phyloP scores from a whole-genome alignment of 2,888 invertebrate species.

The Epiperipatus broadwayi region DNA sequence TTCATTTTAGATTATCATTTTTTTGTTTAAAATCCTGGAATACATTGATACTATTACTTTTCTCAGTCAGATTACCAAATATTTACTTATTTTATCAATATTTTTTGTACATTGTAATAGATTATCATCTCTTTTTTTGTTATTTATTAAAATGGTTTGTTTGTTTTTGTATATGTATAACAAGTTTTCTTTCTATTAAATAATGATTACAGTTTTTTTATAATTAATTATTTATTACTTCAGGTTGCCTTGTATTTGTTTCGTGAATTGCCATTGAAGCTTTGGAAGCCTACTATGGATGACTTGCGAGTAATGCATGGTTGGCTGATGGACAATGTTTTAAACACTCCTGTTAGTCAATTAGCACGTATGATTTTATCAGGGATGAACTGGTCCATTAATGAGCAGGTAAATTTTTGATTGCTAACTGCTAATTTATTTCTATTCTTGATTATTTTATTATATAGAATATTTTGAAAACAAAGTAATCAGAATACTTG shows the following conservation, averaged over 20 bases:
- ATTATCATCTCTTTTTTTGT: no score
- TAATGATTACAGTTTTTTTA: no score
- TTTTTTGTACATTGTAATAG: no score
- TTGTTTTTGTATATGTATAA: no score
- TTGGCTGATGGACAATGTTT: conserved; percentile 44
- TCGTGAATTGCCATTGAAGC: conserved; percentile 45
- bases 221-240: conserved; percentile 12
- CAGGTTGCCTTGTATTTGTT: conserved; percentile 45
- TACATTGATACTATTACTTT: no score
- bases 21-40: no score
- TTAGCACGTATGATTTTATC: conserved; percentile 47
- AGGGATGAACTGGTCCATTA: conserved; percentile 48
- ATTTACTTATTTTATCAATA: no score
- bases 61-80: no score
- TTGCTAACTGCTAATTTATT: conserved; percentile 6
- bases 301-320: conserved; percentile 43
- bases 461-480: background rate
- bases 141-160: no score
- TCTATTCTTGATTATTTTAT: conserved; percentile 6
- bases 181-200: no score
- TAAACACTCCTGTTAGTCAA: conserved; percentile 42
- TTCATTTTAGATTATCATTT: no score
- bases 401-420: conserved; percentile 24
- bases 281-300: conserved; percentile 45
- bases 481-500: conserved; percentile 10